These are phyloP conservation scores for Abramis brama DNA, from an alignment of 2,113 vertebrate genomes.

Conservation along the genomic window DNA sequence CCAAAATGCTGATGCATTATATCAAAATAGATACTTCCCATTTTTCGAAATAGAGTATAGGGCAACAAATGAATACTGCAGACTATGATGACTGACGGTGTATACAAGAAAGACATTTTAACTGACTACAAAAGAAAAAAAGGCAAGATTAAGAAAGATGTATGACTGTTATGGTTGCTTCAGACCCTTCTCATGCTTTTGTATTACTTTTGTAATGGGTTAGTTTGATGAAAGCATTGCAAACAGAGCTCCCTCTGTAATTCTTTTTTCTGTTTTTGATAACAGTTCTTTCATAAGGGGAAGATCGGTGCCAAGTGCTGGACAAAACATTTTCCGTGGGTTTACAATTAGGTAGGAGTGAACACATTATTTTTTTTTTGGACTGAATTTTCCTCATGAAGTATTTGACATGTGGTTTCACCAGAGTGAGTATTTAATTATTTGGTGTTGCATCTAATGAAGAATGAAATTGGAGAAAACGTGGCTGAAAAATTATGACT, in stretches of 20 bases:
- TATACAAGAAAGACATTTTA: not conserved
- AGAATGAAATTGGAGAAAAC: not conserved
- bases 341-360: not conserved
- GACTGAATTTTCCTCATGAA: not conserved
- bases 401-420: not conserved
- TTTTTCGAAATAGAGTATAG: conserved; percentile 30
- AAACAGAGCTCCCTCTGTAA: conserved; percentile 10
- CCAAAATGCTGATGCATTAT: conserved; percentile 22
- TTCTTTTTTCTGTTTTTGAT: conserved; percentile 9
- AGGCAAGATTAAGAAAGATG: not conserved
- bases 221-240: not conserved
- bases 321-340: not conserved
- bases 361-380: not conserved
- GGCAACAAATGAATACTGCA: not conserved
- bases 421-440: not conserved
- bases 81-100: not conserved
- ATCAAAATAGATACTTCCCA: conserved; percentile 21
- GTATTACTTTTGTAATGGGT: not conserved
- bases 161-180: not conserved
- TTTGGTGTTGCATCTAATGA: not conserved
- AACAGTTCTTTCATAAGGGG: not conserved
- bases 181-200: not conserved
- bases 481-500: not conserved
- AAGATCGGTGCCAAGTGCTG: conserved; percentile 7
- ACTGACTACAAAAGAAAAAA: not conserved